Evolutionary conservation across 2,888 invertebrate genomes (phyloP).

Genomic region (Chaetogeoica ovagalla): DNA sequence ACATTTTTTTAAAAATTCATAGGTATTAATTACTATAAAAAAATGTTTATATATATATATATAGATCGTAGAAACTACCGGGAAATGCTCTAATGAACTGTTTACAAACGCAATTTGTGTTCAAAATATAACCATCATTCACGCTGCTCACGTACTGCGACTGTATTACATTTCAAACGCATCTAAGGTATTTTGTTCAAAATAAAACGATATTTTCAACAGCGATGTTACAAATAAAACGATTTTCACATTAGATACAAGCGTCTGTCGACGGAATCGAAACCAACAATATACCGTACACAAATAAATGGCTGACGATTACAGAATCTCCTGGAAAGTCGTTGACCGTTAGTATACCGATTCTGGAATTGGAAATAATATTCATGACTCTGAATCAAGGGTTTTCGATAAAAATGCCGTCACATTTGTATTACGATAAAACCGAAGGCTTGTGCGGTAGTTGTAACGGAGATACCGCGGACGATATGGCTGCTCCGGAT

Average conservation of each 20-base stretch:
- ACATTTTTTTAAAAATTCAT: neutral
- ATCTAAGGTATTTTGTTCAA: constrained; percentile 22
- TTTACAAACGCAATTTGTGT: constrained; percentile 27
- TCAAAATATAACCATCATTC: constrained; percentile 38
- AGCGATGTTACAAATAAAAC: neutral
- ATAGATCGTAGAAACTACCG: constrained; percentile 44
- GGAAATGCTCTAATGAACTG: constrained; percentile 30
- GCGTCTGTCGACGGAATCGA: constrained; percentile 40
- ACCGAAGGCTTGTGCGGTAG: constrained; percentile 80
- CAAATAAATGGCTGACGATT: constrained; percentile 68
- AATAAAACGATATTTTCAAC: neutral
- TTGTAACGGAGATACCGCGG: constrained; percentile 59
- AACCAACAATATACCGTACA: constrained; percentile 63
- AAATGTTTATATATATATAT: too few relatives aligned
- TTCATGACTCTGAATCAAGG: constrained; percentile 61
- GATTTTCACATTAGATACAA: constrained; percentile 7
- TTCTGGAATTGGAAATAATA: constrained; percentile 73
- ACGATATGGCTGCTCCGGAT: constrained; percentile 58
- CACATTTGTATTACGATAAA: constrained; percentile 71
- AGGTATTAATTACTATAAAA: too few relatives aligned
- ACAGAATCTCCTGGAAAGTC: constrained; percentile 67
- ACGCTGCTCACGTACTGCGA: constrained; percentile 21
- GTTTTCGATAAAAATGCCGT: constrained; percentile 69
- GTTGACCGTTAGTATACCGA: constrained; percentile 67
- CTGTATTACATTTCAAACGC: constrained; percentile 22